These are phyloP conservation scores for Sander lucioperca DNA, from an alignment of 2,113 vertebrate species.

Conservation along the genomic window DNA sequence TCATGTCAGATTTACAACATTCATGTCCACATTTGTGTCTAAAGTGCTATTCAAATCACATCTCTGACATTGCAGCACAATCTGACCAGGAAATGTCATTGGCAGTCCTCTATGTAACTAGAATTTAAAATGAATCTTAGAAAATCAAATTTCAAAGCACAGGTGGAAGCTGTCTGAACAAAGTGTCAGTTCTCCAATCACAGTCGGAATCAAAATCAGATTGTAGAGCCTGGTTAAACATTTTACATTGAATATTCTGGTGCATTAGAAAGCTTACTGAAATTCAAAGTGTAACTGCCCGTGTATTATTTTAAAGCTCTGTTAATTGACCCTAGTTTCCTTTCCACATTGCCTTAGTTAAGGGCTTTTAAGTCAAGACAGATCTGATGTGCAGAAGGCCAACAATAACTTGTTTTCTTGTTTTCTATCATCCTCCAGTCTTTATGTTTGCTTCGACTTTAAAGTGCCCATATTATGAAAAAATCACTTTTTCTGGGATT, in stretches of 20 bases:
- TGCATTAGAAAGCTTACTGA: background rate
- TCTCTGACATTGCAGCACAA: background rate
- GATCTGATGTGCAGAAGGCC: background rate
- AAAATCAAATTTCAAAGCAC: background rate
- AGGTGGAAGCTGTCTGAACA: background rate
- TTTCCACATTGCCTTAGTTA: background rate
- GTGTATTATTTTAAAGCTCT: background rate
- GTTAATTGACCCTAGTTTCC: background rate
- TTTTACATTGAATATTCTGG: background rate
- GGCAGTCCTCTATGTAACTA: background rate
- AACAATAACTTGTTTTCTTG: background rate
- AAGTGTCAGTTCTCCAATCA: background rate
- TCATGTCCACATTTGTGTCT: background rate
- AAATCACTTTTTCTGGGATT: no score
- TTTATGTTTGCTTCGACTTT: slow-evolving; percentile 4
- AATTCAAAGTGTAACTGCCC: background rate
- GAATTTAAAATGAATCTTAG: background rate
- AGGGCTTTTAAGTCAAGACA: background rate
- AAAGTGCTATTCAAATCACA: background rate
- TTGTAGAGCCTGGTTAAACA: background rate
- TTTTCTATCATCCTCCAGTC: background rate
- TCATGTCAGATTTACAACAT: background rate
- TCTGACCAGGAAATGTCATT: background rate
- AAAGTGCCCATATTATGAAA: no score
- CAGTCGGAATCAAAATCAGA: background rate